Evolutionary conservation across 1,140 invertebrate species (phyloP).

Genomic region (Ceratina australensis): DNA sequence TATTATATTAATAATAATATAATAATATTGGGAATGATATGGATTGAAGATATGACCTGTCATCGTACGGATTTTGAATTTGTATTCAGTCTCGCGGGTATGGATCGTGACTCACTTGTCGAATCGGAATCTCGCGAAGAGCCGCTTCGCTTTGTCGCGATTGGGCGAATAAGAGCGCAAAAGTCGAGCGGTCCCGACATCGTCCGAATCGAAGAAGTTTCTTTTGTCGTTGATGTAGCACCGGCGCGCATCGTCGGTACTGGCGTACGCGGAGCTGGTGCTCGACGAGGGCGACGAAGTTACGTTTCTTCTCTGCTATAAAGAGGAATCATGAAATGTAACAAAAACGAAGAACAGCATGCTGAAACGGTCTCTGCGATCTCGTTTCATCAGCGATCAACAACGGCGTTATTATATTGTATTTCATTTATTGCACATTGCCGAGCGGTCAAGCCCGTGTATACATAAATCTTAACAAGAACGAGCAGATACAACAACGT

Average conservation of each 20-base stretch:
- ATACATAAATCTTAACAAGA: no score
- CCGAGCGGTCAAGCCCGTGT: no score
- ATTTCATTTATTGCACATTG: no score
- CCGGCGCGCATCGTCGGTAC: constrained; percentile 30
- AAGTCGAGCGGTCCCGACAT: constrained; percentile 51
- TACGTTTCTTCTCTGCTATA: constrained; percentile 51
- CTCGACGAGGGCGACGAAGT: constrained; percentile 52
- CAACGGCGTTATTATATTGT: no score
- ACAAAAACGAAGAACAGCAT: no score
- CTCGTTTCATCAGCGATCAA: no score
- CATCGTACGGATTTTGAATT: no score
- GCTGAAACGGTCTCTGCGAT: no score
- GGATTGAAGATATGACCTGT: no score
- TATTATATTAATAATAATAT: no score
- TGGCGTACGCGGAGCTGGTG: constrained; percentile 52
- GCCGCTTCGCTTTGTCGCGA: constrained; percentile 25
- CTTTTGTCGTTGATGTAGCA: constrained; percentile 28
- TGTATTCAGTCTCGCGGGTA: neutral
- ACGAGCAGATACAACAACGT: neutral
- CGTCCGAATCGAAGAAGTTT: constrained; percentile 41
- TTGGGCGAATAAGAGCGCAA: constrained; percentile 34
- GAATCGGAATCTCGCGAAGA: constrained; percentile 27
- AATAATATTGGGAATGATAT: no score
- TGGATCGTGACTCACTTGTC: constrained; percentile 58
- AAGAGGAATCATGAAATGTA: constrained; percentile 8